Base-by-base conservation (phyloP, 2,888 invertebrate species). In the Pseudanteris insignis region DNA sequence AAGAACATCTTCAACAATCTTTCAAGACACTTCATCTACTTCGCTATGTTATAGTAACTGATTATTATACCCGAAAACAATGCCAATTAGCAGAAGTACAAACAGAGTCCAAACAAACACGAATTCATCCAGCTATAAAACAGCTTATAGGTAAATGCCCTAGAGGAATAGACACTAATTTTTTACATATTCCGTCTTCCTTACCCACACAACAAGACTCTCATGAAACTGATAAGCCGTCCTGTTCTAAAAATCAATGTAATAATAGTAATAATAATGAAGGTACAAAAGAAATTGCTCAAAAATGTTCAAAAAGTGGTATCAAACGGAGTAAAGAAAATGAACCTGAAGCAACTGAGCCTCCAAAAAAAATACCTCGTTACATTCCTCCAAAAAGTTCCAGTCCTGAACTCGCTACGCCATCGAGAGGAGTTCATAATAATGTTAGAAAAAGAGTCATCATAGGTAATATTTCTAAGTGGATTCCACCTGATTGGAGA, bases 391-490 rank as follows among this genome's bases (percentile, higher is more conserved):
- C 81, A 0, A 77, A 72, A 34, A 72, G 68, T 41, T 66, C 57
- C 12, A 14, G 65, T 8, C 71, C 76, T 2, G 72, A 72, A 18
- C 57, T 69, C 2, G 55, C 62, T 2, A 44, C 62, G n/a, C 77
- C 78, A 0, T 74, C 76, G 0, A 71, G 80, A 32, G 77, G 78
- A 6, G 67, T 69, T 8, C 70, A 73, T 1, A 72, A 77, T 28
- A 80, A 79, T 66, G 63, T 73, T 0, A 73, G 74, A 36, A 72
- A 73, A 44, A 70, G 80, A 47, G 70, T 82, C 14, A 69, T 85
- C 13, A 81, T 86, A 44, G 85, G 92, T 0, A 94, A 94, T 81
- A 89, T 93, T 2, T 94, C 94, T 0, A 92, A 91, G 75, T 94
- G 88, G 84, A 87, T 91, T 14, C 87, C 88, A 1, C 83, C 88